phyloP scores from a whole-genome alignment of 2,113 vertebrate genomes.

The Jacana jacana region DNA sequence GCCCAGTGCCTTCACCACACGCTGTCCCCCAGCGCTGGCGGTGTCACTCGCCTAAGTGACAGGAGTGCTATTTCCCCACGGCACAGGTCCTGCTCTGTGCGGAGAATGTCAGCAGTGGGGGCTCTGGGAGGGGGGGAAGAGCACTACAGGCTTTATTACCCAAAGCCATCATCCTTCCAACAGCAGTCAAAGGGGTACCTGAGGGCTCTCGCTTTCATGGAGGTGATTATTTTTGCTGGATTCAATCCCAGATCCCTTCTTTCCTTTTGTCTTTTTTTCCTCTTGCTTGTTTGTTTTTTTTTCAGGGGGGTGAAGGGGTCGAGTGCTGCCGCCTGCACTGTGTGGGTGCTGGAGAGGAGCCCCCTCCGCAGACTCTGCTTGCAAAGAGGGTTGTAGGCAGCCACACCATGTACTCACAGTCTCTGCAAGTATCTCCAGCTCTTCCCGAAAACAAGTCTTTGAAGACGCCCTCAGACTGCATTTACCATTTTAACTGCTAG shows the following conservation, averaged over 20 bases:
- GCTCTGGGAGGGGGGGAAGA: background rate
- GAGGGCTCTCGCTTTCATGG: background rate
- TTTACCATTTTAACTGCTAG: background rate
- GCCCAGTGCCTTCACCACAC: background rate
- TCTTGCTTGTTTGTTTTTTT: background rate
- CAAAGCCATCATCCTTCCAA: background rate
- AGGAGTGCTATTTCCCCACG: background rate
- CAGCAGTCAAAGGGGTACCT: background rate
- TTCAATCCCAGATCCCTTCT: background rate
- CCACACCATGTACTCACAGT: background rate
- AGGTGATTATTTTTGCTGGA: conserved; percentile 13
- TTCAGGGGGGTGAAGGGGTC: background rate
- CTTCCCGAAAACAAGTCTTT: background rate
- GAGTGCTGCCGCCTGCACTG: background rate
- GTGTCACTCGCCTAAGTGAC: background rate
- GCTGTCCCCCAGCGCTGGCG: rapidly evolving
- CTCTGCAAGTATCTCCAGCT: background rate
- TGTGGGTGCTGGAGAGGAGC: background rate
- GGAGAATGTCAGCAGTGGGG: background rate
- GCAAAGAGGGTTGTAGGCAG: background rate
- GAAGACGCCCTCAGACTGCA: background rate
- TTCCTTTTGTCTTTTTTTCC: rapidly evolving
- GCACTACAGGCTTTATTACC: background rate
- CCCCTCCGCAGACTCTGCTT: background rate
- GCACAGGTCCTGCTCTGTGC: background rate